A percentile compares a stretch with the other conserved stretches of the same genome.
These are phyloP conservation scores for Phycodurus eques DNA, from an alignment of 2,113 vertebrate genomes.

Conservation along the genomic window DNA sequence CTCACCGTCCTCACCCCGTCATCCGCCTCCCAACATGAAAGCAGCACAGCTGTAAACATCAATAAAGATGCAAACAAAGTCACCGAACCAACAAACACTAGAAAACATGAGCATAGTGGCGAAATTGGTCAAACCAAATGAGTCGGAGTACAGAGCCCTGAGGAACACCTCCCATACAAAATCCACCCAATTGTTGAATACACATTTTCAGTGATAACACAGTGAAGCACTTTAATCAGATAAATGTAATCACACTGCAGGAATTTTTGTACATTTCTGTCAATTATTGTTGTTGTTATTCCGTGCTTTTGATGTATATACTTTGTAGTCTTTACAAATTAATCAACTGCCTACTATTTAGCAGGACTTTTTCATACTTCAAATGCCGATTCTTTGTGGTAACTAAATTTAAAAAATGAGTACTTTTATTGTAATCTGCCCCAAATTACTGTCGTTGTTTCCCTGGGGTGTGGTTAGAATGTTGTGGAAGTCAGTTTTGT, in stretches of 20 bases:
- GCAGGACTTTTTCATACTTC: not conserved
- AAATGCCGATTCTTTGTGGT: not conserved
- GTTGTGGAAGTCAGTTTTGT: too few species aligned
- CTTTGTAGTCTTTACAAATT: too few species aligned
- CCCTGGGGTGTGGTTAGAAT: not conserved
- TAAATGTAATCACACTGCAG: too few species aligned
- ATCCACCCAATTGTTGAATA: too few species aligned
- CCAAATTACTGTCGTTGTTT: not conserved
- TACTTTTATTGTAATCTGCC: too few species aligned
- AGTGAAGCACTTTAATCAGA: too few species aligned
- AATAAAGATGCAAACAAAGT: not conserved
- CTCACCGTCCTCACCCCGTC: not conserved
- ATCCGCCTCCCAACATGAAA: conserved; percentile 7
- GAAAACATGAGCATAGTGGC: not conserved
- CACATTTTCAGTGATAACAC: too few species aligned
- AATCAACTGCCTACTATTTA: not conserved
- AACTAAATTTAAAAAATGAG: not conserved
- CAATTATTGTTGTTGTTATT: too few species aligned
- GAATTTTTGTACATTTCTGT: too few species aligned
- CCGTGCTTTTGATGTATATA: too few species aligned
- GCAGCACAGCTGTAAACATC: conserved; percentile 8
- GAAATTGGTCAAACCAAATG: not conserved
- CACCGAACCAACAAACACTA: not conserved
- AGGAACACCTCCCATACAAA: not conserved
- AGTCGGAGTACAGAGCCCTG: not conserved